phyloP scores from a whole-genome alignment of 2,113 vertebrate genomes.

The Vulpes ferrilata region DNA sequence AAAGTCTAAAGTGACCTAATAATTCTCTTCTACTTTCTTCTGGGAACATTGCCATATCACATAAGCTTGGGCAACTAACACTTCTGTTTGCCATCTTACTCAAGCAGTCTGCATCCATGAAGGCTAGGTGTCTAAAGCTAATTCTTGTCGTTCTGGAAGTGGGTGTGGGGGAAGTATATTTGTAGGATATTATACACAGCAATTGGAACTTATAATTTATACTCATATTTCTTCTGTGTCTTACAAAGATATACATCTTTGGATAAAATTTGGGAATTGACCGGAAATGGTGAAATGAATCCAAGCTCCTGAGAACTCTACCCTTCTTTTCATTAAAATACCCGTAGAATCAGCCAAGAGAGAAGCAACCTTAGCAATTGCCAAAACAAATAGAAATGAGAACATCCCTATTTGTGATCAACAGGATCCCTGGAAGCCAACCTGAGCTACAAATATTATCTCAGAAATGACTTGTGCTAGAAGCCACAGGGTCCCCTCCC shows the following conservation, averaged over 20 bases:
- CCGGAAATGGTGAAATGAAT: background rate
- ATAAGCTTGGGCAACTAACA: background rate
- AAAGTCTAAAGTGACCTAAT: slow-evolving; percentile 38
- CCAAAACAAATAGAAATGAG: background rate
- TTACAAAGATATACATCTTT: background rate
- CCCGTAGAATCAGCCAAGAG: background rate
- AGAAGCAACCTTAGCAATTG: background rate
- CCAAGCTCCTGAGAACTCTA: background rate
- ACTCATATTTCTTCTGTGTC: background rate
- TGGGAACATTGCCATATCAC: background rate
- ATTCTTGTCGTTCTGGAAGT: slow-evolving; percentile 19
- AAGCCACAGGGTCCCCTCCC: background rate
- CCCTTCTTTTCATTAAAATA: background rate
- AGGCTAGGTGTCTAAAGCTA: background rate
- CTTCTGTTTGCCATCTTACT: slow-evolving; percentile 20
- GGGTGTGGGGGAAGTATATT: background rate
- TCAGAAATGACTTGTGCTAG: background rate
- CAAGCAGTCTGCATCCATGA: background rate
- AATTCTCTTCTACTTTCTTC: slow-evolving; percentile 44
- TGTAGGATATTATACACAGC: background rate
- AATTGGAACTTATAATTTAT: background rate
- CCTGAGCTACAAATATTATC: background rate
- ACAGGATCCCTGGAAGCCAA: background rate
- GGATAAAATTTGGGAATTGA: slow-evolving; percentile 35
- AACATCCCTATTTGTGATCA: background rate